Evolutionary conservation across 2,888 invertebrate species (phyloP), one percentile per base, ranked within the genome.

Genomic region (Cremastinae sp.): DNA sequence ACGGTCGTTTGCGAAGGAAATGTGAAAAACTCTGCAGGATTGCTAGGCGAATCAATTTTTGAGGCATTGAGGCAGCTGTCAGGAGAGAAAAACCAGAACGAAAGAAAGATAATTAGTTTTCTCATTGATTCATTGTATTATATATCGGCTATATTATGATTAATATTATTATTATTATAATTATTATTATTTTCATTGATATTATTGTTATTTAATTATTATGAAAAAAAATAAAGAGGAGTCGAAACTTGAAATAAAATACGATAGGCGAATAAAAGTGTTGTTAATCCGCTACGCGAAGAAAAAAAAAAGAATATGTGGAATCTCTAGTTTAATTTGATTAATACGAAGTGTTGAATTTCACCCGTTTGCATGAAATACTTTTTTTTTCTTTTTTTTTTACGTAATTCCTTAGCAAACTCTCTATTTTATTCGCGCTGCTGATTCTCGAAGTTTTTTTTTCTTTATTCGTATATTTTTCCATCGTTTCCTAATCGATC

Each of bases 41-140:
- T 84, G 88, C 87, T 90, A 89, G 89, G 87, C 2, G 5, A 28
- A 28, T 28, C 28, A 85, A 85, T 61, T 85, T 79, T 83, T 83
- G 81, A 86, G 83, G 89, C 89, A 89, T 89, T 89, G 89, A 90
- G 89, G 89, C 89, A 90, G 89, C 89, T 90, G 89, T 90, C 89
- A 89, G 81, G 85, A 58, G 82, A 84, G 88, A 83, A 84, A 84
- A 20, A 12, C n/a, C 7, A 56, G n/a, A 64, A 18, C 18, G 18
- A 64, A 47, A 51, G 79, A 87, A 84, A 79, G 83, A 87, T 82
- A 87, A 89, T 88, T 87, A 88, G 83, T 83, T 87, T 83, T 86
- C 82, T 86, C 84, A 87, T 88, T 87, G 84, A 83, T 86, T 86
- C 80, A 86, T 87, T 89, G 87, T 89, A 89, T 88, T 87, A 87